Percentiles rank a stretch among this genome's conserved stretches.
phyloP scores from a whole-genome alignment of 2,888 invertebrate species.

The Halictus quadricinctus region DNA sequence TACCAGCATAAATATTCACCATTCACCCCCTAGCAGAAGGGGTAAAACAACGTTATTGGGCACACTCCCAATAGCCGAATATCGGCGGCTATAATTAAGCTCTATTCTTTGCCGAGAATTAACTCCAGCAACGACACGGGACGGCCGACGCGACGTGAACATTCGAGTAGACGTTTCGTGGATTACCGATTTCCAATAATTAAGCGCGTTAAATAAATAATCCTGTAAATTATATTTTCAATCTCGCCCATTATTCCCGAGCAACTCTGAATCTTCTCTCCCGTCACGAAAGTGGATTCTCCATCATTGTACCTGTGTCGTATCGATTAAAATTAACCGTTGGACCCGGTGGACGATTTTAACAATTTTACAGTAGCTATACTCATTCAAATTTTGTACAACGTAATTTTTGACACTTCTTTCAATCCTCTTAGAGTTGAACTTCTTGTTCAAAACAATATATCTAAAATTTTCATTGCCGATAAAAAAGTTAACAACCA shows the following conservation, averaged over 20 bases:
- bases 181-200: neutral
- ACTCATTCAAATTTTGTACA: no score
- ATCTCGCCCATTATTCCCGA: neutral
- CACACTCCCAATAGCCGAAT: constrained; percentile 69
- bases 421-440: no score
- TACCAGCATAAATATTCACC: constrained; percentile 66
- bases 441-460: no score
- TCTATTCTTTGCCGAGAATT: constrained; percentile 68
- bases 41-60: constrained; percentile 71
- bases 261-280: neutral
- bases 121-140: constrained; percentile 33
- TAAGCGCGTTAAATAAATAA: constrained; percentile 1
- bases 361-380: no score
- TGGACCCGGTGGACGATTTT: no score
- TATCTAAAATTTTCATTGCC: no score
- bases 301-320: neutral
- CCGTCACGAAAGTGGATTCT: neutral
- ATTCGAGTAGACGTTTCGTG: constrained; percentile 31
- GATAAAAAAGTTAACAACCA: no score
- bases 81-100: constrained; percentile 68
- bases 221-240: constrained; percentile 5
- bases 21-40: constrained; percentile 32
- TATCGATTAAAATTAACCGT: neutral
- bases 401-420: no score
- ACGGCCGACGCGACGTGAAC: constrained; percentile 4